Evolutionary conservation across 2,888 invertebrate genomes (phyloP), one percentile per base, ranked within the genome.

Genomic region (Drosophila nr. perissopoda): DNA sequence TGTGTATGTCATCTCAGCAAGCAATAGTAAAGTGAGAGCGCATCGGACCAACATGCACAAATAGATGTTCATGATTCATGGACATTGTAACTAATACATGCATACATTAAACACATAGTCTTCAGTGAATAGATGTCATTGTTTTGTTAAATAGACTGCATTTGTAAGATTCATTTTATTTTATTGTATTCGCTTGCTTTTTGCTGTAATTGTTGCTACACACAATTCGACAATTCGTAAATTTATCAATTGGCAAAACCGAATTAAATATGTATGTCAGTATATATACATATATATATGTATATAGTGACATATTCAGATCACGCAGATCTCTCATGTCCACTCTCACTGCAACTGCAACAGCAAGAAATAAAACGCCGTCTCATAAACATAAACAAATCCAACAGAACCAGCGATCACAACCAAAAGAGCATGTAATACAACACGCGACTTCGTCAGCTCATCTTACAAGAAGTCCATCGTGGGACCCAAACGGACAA

Each of bases 21-120:
- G 40, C 65, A 62, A 80, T 74, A 71, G 72, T 62, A 60, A 73
- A 76, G 82, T 70, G 70, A 84, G 68, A 76, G 76, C 71, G 48
- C 52, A 49, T 70, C 52, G 51, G 21, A 36, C 6, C 27, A 64
- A 27, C 27, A 49, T 34, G 42, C n/a, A 42, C 18, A 21, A 49
- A 16, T 59, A 54, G 40, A n/a, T 36, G 8, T 31, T 31, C 10
- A 48, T 27, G 64, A 64, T 72, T 81, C 77, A 76, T 76, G 63
- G 66, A 82, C 62, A 82, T 68, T 72, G 71, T 76, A 42, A 65
- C 54, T 11, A 25, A 53, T 6, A 7, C 36, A 21, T 7, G 7
- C 13, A 46, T 46, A 21, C 25, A 16, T 16, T 16, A 58, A 76
- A 65, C 54, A 57, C 56, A 42, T 21, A 71, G 52, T 71, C 49